A percentile compares a stretch with the other conserved stretches of the same genome.
Evolutionary conservation across 2,113 vertebrate genomes (phyloP).

Genomic region (Tretioscincus oriximinensis): DNA sequence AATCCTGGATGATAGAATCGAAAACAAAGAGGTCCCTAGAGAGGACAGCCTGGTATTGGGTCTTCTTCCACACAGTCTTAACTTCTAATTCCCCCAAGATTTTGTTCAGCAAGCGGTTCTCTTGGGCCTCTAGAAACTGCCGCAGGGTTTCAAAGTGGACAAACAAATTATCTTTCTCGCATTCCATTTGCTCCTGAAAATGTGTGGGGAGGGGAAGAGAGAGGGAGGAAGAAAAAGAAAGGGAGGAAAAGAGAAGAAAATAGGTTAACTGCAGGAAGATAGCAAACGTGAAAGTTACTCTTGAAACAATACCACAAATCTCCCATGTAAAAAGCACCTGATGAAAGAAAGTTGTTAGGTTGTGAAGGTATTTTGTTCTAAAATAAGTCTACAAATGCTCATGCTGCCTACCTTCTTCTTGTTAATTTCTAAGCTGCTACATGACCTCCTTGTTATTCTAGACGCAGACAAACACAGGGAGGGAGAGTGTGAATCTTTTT

Average conservation of each 20-base stretch:
- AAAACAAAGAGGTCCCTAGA: background rate
- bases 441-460: too few species aligned
- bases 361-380: too few species aligned
- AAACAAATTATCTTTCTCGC: background rate
- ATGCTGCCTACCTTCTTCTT: too few species aligned
- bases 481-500: too few species aligned
- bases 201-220: background rate
- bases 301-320: too few species aligned
- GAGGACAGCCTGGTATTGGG: background rate
- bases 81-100: background rate
- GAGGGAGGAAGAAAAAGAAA: fast-evolving
- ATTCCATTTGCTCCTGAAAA: background rate
- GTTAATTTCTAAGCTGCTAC: too few species aligned
- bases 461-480: too few species aligned
- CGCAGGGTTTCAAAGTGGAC: background rate
- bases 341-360: too few species aligned
- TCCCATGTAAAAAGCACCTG: too few species aligned
- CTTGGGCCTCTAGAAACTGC: background rate
- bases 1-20: background rate
- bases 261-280: background rate
- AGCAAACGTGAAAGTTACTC: too few species aligned
- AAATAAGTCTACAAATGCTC: too few species aligned
- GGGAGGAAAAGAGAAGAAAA: background rate
- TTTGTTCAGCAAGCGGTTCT: background rate
- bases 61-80: background rate